Evolutionary conservation across 2,888 invertebrate genomes (phyloP).

Genomic region (Drosophila imparisetae): DNA sequence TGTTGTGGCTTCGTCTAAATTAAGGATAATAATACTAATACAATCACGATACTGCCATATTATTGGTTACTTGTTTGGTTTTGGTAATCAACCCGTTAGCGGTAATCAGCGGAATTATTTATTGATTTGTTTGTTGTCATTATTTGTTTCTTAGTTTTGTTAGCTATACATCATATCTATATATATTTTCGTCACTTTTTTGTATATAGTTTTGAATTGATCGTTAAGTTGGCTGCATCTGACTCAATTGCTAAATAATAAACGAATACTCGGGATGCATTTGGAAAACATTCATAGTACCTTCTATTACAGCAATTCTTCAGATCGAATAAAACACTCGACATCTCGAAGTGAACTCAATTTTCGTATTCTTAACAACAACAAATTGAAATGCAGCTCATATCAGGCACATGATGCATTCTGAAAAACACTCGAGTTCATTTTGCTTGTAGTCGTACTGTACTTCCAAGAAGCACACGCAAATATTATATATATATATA

Average conservation of each 20-base stretch:
- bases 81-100: not conserved
- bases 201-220: not conserved
- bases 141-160: not conserved
- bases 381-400: constrained; percentile 3
- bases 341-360: not conserved
- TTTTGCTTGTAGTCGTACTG: constrained; percentile 32
- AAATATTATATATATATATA: not conserved
- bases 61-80: not conserved
- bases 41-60: not conserved
- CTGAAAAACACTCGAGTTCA: constrained; percentile 12
- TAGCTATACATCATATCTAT: not conserved
- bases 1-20: not conserved
- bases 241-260: not conserved
- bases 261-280: not conserved
- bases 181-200: not conserved
- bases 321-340: not conserved
- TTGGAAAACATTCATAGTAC: not conserved
- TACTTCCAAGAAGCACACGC: constrained; percentile 15
- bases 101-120: not conserved
- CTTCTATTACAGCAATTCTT: not conserved
- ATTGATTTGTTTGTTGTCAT: not conserved
- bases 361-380: not conserved
- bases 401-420: constrained; percentile 5
- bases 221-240: constrained; percentile 4
- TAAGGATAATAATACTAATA: not conserved